Evolutionary conservation across 1,140 invertebrate species (phyloP).

Genomic region (Acromyrmex echinatior): DNA sequence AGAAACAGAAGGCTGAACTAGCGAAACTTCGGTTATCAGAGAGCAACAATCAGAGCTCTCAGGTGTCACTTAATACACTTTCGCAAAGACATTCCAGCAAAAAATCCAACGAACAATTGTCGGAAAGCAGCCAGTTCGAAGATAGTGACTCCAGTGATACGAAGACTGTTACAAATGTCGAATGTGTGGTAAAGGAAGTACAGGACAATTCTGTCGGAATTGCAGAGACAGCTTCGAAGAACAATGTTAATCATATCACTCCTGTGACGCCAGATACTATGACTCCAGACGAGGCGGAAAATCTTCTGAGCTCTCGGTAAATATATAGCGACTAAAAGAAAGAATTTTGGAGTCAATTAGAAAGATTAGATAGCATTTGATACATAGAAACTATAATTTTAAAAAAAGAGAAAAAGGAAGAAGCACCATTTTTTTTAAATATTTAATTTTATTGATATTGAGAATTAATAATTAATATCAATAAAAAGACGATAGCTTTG

Average conservation of each 20-base stretch:
- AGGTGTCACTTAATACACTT: conserved; percentile 14
- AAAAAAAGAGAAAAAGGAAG: neutral
- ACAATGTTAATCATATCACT: conserved; percentile 71
- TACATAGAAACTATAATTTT: conserved; percentile 18
- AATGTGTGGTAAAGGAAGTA: conserved; percentile 59
- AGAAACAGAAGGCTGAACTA: conserved; percentile 83
- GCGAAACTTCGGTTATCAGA: conserved; percentile 80
- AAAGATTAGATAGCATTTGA: neutral
- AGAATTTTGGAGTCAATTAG: neutral
- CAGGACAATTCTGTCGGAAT: conserved; percentile 23
- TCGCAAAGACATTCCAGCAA: conserved; percentile 55
- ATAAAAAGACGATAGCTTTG: neutral
- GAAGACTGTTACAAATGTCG: conserved; percentile 80
- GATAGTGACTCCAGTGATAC: conserved; percentile 81
- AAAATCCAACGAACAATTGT: conserved; percentile 56
- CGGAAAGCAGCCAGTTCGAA: conserved; percentile 74
- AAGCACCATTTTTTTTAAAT: neutral
- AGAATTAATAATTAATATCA: neutral
- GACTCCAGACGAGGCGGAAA: conserved; percentile 94
- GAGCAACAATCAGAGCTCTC: conserved; percentile 46
- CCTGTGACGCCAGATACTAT: conserved; percentile 89
- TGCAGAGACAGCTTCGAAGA: conserved; percentile 74
- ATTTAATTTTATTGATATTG: neutral
- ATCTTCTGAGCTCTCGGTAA: conserved; percentile 93
- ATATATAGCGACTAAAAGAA: conserved; percentile 42